These are phyloP conservation scores for Romanogobio albipinnatus DNA, from an alignment of 2,113 vertebrate genomes.

Conservation along the genomic window DNA sequence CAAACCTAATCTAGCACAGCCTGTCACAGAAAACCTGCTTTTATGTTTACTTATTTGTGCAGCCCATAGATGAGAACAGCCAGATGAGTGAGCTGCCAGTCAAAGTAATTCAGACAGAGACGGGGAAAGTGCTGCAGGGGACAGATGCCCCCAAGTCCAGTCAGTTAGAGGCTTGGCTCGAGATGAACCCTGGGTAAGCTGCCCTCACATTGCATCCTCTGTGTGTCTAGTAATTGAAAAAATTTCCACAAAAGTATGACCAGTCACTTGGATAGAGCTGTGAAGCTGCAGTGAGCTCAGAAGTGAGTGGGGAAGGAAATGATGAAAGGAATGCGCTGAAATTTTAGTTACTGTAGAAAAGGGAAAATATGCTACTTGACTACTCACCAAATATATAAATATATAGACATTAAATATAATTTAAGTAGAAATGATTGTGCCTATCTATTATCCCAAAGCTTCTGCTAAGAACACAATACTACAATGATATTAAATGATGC, in stretches of 20 bases:
- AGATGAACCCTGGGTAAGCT: slow-evolving; percentile 96
- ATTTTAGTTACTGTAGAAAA: background rate
- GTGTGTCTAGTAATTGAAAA: background rate
- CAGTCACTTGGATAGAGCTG: background rate
- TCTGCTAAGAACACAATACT: background rate
- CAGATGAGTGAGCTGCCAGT: slow-evolving; percentile 99
- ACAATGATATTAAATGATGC: background rate
- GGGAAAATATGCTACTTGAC: background rate
- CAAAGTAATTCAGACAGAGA: slow-evolving; percentile 97
- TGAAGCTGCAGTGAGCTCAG: background rate
- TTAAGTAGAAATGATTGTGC: background rate
- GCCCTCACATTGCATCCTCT: background rate
- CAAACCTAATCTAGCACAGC: slow-evolving; percentile 18
- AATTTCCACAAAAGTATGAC: background rate
- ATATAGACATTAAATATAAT: background rate
- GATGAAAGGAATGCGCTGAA: background rate
- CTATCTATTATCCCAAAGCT: background rate
- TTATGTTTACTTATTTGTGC: slow-evolving; percentile 35
- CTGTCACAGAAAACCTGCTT: slow-evolving; percentile 20
- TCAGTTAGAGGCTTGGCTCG: slow-evolving; percentile 97
- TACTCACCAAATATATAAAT: background rate
- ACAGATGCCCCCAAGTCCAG: slow-evolving; percentile 96
- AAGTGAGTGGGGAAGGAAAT: background rate
- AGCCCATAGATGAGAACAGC: slow-evolving; percentile 97
- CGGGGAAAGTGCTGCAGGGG: slow-evolving; percentile 93